phyloP scores from a whole-genome alignment of 2,113 vertebrate species.

The Larimichthys crocea region DNA sequence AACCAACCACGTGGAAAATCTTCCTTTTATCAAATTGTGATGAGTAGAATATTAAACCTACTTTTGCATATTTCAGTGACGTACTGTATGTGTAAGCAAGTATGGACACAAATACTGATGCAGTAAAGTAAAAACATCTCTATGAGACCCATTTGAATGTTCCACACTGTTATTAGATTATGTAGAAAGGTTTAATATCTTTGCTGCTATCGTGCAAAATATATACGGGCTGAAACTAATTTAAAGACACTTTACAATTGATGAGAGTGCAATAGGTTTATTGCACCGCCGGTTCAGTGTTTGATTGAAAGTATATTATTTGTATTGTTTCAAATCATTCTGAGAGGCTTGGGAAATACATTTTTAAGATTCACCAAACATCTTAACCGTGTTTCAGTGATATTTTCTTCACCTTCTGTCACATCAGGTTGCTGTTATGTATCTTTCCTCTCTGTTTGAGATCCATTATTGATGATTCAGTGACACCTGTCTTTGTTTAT shows the following conservation, averaged over 20 bases:
- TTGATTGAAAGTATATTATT: not conserved
- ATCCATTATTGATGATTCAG: conserved; percentile 25
- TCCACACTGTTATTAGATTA: conserved; percentile 6
- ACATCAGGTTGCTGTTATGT: conserved; percentile 62
- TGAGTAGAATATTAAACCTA: conserved; percentile 23
- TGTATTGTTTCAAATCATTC: conserved; percentile 5
- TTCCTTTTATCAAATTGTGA: conserved; percentile 13
- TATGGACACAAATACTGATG: conserved; percentile 7
- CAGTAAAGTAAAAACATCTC: conserved; percentile 1
- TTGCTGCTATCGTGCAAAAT: not conserved
- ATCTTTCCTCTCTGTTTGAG: not conserved
- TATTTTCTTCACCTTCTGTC: not conserved
- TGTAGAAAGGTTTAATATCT: not conserved
- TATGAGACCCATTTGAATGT: not conserved
- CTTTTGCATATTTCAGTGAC: conserved; percentile 15
- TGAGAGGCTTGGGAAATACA: conserved; percentile 17
- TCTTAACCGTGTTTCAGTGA: not conserved
- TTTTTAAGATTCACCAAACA: conserved; percentile 12
- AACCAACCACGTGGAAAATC: not conserved
- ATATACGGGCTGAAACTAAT: not conserved
- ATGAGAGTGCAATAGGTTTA: not conserved
- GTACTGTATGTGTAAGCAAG: conserved; percentile 1
- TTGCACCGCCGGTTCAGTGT: not conserved
- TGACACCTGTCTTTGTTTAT: conserved; percentile 19
- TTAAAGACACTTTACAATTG: not conserved